phyloP scores from a whole-genome alignment of 1,140 invertebrate species.

The Diprion similis region DNA sequence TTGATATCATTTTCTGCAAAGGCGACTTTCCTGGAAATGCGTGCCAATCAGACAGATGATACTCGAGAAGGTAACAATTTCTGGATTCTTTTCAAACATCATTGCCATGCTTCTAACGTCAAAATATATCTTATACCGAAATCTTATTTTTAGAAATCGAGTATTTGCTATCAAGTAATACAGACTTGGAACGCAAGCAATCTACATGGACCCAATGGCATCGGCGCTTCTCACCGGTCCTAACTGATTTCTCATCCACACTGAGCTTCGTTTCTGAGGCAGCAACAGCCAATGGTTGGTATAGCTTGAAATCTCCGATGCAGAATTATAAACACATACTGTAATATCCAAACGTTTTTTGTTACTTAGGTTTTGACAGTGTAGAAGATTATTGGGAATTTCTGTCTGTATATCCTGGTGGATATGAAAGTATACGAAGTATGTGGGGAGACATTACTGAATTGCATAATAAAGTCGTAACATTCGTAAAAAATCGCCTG shows the following conservation, averaged over 20 bases:
- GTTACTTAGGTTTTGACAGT: constrained; percentile 43
- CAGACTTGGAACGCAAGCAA: constrained; percentile 34
- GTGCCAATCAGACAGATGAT: constrained; percentile 17
- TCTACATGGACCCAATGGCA: constrained; percentile 46
- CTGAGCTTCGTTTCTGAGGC: constrained; percentile 64
- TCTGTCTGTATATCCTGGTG: constrained; percentile 62
- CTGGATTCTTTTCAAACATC: constrained; percentile 1
- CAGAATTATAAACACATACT: constrained; percentile 11
- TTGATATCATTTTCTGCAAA: constrained; percentile 74
- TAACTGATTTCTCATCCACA: constrained; percentile 58
- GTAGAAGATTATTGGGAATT: constrained; percentile 68
- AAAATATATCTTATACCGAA: neutral
- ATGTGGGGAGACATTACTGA: constrained; percentile 64
- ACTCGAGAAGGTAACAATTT: constrained; percentile 34
- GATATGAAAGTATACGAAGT: constrained; percentile 57
- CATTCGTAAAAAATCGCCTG: constrained; percentile 58
- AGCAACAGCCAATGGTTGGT: constrained; percentile 65
- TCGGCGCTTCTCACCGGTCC: constrained; percentile 33
- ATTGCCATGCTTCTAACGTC: constrained; percentile 9
- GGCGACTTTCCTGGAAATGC: constrained; percentile 59
- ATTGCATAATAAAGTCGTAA: constrained; percentile 64
- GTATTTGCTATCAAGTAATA: constrained; percentile 32
- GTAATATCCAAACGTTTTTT: constrained; percentile 21
- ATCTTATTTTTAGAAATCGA: constrained; percentile 39
- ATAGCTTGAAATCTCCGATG: neutral